These are phyloP conservation scores for Cochlearius cochlearius DNA, from an alignment of 2,113 vertebrate genomes.

Conservation along the genomic window DNA sequence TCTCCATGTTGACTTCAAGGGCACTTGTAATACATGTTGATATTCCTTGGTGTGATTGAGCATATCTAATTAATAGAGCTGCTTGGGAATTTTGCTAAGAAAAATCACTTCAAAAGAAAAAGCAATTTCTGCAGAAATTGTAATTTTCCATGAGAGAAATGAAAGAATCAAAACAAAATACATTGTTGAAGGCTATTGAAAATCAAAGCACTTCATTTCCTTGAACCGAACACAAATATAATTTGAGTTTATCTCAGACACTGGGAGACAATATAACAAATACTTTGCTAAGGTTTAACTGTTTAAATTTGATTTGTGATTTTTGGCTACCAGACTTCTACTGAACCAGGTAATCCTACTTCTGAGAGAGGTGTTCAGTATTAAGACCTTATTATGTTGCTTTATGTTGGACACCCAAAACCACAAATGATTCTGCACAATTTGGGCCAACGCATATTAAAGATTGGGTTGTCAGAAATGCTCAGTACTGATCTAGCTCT, in stretches of 20 bases:
- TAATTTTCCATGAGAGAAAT: neutral
- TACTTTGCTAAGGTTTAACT: neutral
- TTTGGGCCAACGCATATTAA: neutral
- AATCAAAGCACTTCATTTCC: neutral
- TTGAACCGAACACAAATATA: neutral
- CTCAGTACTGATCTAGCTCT: neutral
- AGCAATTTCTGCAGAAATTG: neutral
- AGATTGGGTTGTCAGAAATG: neutral
- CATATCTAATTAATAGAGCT: constrained; percentile 36
- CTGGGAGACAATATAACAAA: neutral
- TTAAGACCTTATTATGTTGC: neutral
- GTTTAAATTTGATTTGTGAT: neutral
- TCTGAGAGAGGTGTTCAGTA: too few relatives aligned
- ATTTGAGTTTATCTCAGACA: neutral
- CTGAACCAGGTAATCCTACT: neutral
- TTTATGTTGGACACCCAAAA: neutral
- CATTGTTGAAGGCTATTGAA: neutral
- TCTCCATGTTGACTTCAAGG: neutral
- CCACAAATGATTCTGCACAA: neutral
- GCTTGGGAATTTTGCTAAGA: constrained; percentile 7
- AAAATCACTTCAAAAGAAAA: constrained; percentile 39
- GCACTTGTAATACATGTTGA: neutral
- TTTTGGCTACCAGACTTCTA: neutral
- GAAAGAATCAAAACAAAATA: neutral
- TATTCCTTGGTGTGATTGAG: constrained; percentile 7